A percentile compares a stretch with the other conserved stretches of the same genome.
These are phyloP conservation scores for Callipepla californica DNA, from an alignment of 2,113 vertebrate species.

Conservation along the genomic window DNA sequence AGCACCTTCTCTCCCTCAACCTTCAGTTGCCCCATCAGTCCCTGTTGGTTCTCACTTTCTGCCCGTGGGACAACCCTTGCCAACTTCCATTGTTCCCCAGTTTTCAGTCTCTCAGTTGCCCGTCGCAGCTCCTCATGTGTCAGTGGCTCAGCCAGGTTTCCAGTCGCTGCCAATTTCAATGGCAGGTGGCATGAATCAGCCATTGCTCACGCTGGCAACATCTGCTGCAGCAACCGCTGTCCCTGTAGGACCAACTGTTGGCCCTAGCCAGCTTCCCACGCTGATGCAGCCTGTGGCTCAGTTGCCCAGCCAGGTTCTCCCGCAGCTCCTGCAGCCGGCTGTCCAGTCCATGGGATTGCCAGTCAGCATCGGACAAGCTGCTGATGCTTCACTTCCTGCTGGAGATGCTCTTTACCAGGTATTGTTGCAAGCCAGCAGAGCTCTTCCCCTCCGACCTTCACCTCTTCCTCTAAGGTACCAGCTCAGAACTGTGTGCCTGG, in stretches of 20 bases:
- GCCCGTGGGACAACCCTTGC: slow-evolving; percentile 78
- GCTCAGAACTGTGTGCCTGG: background rate
- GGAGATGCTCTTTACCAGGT: slow-evolving; percentile 91
- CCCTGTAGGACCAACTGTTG: slow-evolving; percentile 72
- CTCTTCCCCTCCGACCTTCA: background rate
- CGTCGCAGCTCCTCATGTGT: slow-evolving; percentile 75
- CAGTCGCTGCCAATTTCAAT: slow-evolving; percentile 78
- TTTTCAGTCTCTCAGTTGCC: slow-evolving; percentile 79
- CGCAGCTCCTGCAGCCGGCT: slow-evolving; percentile 82
- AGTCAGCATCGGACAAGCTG: slow-evolving; percentile 89
- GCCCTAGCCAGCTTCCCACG: slow-evolving; percentile 79
- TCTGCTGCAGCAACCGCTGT: slow-evolving; percentile 70
- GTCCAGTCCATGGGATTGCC: slow-evolving; percentile 88
- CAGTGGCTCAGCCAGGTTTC: slow-evolving; percentile 79
- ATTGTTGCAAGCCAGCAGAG: slow-evolving; percentile 79
- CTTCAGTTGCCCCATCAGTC: slow-evolving; percentile 78
- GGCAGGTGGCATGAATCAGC: slow-evolving; percentile 78
- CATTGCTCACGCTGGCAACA: slow-evolving; percentile 77
- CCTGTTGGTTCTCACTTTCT: slow-evolving; percentile 80
- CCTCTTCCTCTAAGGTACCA: background rate
- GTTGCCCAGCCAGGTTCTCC: slow-evolving; percentile 82
- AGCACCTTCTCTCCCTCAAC: slow-evolving; percentile 73
- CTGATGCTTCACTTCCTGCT: slow-evolving; percentile 83
- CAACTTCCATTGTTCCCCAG: slow-evolving; percentile 75
- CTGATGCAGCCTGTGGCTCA: slow-evolving; percentile 81